Percentiles rank a stretch among this genome's conserved stretches.
These are phyloP conservation scores for Synanthedon tipuliformis DNA, from an alignment of 2,888 invertebrate species.

Conservation along the genomic window DNA sequence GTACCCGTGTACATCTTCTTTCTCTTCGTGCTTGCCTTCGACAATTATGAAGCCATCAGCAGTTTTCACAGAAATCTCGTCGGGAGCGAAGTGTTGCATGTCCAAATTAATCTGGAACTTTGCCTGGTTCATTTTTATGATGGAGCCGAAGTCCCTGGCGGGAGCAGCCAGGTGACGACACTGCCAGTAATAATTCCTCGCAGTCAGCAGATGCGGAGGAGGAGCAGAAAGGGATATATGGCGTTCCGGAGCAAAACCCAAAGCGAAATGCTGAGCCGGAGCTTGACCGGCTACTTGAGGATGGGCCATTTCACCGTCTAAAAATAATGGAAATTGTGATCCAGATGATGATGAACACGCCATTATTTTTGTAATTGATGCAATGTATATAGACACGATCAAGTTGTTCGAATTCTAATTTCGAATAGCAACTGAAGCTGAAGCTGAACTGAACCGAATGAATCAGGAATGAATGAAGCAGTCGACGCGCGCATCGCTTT, in stretches of 20 bases:
- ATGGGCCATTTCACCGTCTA: too few relatives aligned
- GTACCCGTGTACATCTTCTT: conserved; percentile 79
- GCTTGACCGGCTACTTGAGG: conserved; percentile 31
- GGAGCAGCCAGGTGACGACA: conserved; percentile 60
- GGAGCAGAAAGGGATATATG: conserved; percentile 7
- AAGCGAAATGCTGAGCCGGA: conserved; percentile 68
- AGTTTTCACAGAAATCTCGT: conserved; percentile 81
- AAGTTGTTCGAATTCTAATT: conserved; percentile 28
- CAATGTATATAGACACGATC: too few relatives aligned
- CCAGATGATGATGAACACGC: too few relatives aligned
- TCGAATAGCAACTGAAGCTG: conserved; percentile 64
- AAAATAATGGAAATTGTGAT: too few relatives aligned
- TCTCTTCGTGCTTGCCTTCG: conserved; percentile 84
- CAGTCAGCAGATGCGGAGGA: conserved; percentile 24
- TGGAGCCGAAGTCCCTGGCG: conserved; percentile 62
- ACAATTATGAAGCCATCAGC: conserved; percentile 77
- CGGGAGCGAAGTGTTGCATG: conserved; percentile 80
- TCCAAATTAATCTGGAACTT: conserved; percentile 74
- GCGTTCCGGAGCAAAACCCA: conserved; percentile 62
- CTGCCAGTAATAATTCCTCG: conserved; percentile 47
- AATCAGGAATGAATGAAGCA: too few relatives aligned
- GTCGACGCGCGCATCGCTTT: too few relatives aligned
- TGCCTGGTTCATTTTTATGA: conserved; percentile 59
- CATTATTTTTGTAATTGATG: too few relatives aligned
- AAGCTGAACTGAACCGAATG: too few relatives aligned